Evolutionary conservation across 2,797 vertebrate species (phyloP).

Genomic region (Margarornis squamiger): DNA sequence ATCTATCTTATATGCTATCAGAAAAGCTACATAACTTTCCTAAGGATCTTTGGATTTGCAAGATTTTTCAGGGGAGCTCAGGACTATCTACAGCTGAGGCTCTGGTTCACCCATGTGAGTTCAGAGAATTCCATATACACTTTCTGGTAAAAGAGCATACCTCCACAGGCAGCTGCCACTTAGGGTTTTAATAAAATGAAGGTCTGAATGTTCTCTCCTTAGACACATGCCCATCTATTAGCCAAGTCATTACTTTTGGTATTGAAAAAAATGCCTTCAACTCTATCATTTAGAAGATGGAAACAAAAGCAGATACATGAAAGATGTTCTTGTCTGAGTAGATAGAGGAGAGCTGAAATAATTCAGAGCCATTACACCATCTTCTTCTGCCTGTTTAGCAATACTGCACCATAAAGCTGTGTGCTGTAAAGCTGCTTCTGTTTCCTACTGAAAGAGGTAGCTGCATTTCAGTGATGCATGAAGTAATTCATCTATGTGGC

Average conservation of each 20-base stretch:
- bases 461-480: conserved; percentile 29
- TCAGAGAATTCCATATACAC: background rate
- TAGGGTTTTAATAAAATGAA: background rate
- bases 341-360: background rate
- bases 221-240: background rate
- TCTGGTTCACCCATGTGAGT: background rate
- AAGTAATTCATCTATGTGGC: conserved; percentile 39
- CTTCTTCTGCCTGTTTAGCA: background rate
- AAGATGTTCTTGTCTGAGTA: background rate
- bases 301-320: background rate
- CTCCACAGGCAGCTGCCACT: background rate
- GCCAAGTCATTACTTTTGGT: background rate
- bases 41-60: background rate
- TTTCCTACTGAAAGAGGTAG: conserved; percentile 15
- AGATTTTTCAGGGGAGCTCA: background rate
- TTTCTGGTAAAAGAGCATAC: background rate
- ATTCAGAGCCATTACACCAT: background rate
- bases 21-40: background rate
- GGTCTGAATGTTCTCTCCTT: background rate
- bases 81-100: background rate
- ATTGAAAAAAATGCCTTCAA: background rate
- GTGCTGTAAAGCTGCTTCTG: background rate
- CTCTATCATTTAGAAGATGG: background rate
- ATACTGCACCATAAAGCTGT: background rate
- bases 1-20: background rate